Evolutionary conservation across 2,888 invertebrate genomes (phyloP).

Genomic region (Drosophila hamatofila): DNA sequence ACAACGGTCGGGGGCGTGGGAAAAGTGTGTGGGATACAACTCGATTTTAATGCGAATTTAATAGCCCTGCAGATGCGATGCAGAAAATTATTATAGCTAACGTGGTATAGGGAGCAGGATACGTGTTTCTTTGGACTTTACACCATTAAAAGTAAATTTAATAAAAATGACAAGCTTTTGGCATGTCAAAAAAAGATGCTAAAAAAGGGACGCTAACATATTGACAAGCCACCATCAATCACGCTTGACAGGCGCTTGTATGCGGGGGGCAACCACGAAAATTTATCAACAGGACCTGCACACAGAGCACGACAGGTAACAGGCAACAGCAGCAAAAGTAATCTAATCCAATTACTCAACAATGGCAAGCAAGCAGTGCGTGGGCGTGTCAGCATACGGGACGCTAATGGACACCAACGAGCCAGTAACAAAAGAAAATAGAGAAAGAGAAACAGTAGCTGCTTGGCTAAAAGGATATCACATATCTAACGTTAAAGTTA

Average conservation of each 20-base stretch:
- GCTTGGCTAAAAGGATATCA: conserved; percentile 49
- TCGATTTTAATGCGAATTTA: conserved; percentile 67
- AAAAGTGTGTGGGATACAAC: conserved; percentile 42
- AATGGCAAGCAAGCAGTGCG: conserved; percentile 73
- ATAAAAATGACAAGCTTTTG: conserved; percentile 41
- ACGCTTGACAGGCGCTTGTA: conserved; percentile 60
- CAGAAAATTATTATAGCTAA: conserved; percentile 71
- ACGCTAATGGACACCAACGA: conserved; percentile 66
- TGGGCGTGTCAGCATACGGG: conserved; percentile 28
- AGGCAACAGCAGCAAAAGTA: conserved; percentile 48
- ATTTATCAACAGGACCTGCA: conserved; percentile 50
- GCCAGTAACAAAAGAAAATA: conserved; percentile 11
- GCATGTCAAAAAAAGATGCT: conserved; percentile 25
- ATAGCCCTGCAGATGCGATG: conserved; percentile 75
- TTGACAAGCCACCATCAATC: conserved; percentile 77
- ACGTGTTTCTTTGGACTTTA: not conserved
- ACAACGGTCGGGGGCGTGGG: conserved; percentile 28
- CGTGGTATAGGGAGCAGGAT: not conserved
- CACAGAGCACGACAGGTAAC: conserved; percentile 42
- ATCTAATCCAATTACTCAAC: conserved; percentile 82
- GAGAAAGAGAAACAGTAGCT: conserved; percentile 1
- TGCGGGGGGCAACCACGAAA: conserved; percentile 43
- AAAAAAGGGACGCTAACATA: conserved; percentile 52
- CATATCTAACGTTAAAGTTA: conserved; percentile 73
- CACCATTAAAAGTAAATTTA: conserved; percentile 73